Conservation (phyloP, 2,888 invertebrate genomes). For the Atherix ibis region DNA sequence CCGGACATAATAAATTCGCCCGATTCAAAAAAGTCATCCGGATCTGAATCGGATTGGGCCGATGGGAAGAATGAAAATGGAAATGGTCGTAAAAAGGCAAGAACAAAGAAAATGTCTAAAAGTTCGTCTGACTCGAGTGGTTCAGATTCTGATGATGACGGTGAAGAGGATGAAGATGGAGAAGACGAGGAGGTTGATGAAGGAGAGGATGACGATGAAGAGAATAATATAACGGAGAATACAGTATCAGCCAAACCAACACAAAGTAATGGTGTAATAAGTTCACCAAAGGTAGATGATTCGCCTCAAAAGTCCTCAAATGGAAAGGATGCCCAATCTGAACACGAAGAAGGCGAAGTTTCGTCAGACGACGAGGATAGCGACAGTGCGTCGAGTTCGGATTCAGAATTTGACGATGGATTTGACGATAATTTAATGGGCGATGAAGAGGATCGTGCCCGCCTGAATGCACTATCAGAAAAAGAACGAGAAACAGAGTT, state of each 20-base stretch:
- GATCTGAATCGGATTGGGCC: slow-evolving; percentile 38
- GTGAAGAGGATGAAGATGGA: slow-evolving; percentile 24
- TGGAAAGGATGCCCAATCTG: slow-evolving; percentile 33
- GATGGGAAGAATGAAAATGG: slow-evolving; percentile 25
- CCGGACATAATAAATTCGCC: slow-evolving; percentile 27
- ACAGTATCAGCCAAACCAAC: slow-evolving; percentile 15
- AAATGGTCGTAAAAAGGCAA: slow-evolving; percentile 32
- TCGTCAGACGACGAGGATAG: slow-evolving; percentile 42
- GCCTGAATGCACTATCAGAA: slow-evolving; percentile 84
- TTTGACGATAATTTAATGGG: slow-evolving; percentile 95
- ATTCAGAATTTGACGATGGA: slow-evolving; percentile 90
- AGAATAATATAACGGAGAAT: slow-evolving; percentile 12
- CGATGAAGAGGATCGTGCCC: slow-evolving; percentile 83
- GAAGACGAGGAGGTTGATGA: slow-evolving; percentile 24
- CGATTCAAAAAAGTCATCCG: slow-evolving; percentile 37
- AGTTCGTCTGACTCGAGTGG: slow-evolving; percentile 20
- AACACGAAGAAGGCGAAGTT: slow-evolving; percentile 80
- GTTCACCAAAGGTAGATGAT: slow-evolving; percentile 25
- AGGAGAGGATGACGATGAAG: too few species aligned
- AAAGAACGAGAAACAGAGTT: slow-evolving; percentile 95
- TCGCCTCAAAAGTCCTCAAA: slow-evolving; percentile 14
- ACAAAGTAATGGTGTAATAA: too few species aligned
- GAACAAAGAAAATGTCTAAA: slow-evolving; percentile 23
- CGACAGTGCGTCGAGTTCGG: slow-evolving; percentile 40
- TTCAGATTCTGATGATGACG: slow-evolving; percentile 28